Percentiles rank a stretch among this genome's conserved stretches.
phyloP scores from a whole-genome alignment of 2,888 invertebrate species.

The Alentia gelatinosa region DNA sequence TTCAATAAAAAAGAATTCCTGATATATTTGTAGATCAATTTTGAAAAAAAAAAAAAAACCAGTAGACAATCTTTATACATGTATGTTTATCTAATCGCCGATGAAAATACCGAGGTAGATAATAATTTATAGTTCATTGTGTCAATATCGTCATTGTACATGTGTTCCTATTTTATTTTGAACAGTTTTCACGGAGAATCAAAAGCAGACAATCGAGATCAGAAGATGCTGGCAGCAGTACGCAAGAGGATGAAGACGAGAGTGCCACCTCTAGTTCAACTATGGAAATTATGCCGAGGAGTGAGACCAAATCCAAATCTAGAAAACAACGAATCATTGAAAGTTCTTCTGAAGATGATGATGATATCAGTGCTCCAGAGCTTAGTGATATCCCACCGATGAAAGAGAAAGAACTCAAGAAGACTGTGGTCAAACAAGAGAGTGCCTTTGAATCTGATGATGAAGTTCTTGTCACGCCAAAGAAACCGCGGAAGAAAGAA shows the following conservation, averaged over 20 bases:
- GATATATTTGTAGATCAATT: too few species aligned
- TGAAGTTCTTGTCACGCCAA: neutral
- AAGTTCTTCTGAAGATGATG: slow-evolving; percentile 59
- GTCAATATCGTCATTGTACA: neutral
- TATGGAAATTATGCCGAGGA: slow-evolving; percentile 24
- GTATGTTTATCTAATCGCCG: too few species aligned
- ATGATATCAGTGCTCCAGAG: slow-evolving; percentile 24
- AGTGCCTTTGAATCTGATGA: slow-evolving; percentile 30
- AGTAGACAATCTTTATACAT: too few species aligned
- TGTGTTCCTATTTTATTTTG: neutral
- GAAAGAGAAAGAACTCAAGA: slow-evolving; percentile 17
- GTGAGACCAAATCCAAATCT: slow-evolving; percentile 33
- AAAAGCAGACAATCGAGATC: slow-evolving; percentile 63
- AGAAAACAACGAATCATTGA: slow-evolving; percentile 41
- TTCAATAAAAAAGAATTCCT: too few species aligned
- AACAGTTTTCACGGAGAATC: slow-evolving; percentile 53
- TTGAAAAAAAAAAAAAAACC: too few species aligned
- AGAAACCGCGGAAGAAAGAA: neutral
- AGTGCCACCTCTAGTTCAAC: slow-evolving; percentile 32
- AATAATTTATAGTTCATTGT: too few species aligned
- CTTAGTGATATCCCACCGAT: neutral
- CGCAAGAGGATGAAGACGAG: slow-evolving; percentile 68
- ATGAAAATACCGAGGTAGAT: too few species aligned
- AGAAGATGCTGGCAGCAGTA: slow-evolving; percentile 70
- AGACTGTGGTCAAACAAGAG: neutral